A percentile compares a stretch with the other conserved stretches of the same genome.
phyloP scores from a whole-genome alignment of 2,113 vertebrate species.

The Phylloscopus trochiloides region DNA sequence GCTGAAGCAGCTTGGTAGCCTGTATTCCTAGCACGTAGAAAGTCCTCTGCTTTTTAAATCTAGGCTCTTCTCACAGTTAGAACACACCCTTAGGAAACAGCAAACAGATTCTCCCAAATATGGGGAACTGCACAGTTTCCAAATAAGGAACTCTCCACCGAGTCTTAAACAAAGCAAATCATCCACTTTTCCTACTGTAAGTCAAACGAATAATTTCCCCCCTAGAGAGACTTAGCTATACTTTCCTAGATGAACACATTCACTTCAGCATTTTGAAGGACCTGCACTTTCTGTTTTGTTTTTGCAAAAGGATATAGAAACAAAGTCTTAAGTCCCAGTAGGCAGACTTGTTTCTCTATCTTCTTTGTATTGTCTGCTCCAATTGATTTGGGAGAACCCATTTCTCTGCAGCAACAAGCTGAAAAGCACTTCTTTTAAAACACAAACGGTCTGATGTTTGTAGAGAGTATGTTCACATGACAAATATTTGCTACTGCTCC shows the following conservation, averaged over 20 bases:
- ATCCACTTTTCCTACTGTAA: background rate
- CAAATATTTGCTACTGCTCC: background rate
- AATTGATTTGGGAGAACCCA: background rate
- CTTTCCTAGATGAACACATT: background rate
- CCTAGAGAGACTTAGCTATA: background rate
- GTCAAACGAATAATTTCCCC: background rate
- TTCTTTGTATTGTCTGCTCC: background rate
- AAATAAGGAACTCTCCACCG: constrained; percentile 2
- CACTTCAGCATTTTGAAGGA: background rate
- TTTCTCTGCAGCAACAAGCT: background rate
- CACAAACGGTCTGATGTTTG: background rate
- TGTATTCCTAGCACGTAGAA: background rate
- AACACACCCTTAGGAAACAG: constrained; percentile 35
- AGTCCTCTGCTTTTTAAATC: constrained; percentile 13
- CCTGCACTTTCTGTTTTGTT: background rate
- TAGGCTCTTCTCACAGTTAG: background rate
- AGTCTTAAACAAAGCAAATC: constrained; percentile 5
- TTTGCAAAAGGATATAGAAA: constrained; percentile 15
- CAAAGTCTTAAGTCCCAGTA: background rate
- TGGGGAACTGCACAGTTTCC: background rate
- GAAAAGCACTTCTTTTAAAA: background rate
- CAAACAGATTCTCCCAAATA: constrained; percentile 22
- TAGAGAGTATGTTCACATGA: background rate
- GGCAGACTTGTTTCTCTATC: constrained; percentile 1
- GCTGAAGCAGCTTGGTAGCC: background rate